A percentile compares a stretch with the other conserved stretches of the same genome.
phyloP scores from a whole-genome alignment of 2,888 invertebrate genomes.

The Aproaerema taeniolella region DNA sequence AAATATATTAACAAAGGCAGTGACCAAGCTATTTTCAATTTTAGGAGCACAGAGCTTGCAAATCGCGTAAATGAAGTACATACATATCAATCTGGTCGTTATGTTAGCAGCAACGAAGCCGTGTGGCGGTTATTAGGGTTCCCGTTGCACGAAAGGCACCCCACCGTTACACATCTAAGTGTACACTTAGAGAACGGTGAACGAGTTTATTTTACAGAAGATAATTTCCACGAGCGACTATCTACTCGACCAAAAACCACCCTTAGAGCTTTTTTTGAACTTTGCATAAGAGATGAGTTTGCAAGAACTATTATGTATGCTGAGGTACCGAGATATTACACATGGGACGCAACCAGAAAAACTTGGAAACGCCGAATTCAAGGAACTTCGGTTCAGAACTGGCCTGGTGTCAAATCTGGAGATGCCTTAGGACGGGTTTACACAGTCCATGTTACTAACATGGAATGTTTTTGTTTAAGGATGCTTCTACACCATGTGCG shows the following conservation, averaged over 20 bases:
- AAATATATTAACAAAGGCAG: too few species aligned
- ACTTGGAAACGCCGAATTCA: conserved; percentile 21
- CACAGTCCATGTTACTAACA: conserved; percentile 23
- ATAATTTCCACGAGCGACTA: conserved; percentile 15
- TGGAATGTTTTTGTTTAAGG: conserved; percentile 25
- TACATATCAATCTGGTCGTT: conserved; percentile 21
- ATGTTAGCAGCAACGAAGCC: conserved; percentile 23
- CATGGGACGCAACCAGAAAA: conserved; percentile 16
- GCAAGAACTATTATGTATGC: conserved; percentile 22
- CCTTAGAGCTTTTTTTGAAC: conserved; percentile 22
- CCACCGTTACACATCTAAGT: conserved; percentile 20
- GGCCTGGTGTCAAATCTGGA: conserved; percentile 19
- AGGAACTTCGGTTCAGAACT: conserved; percentile 21
- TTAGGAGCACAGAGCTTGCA: conserved; percentile 11
- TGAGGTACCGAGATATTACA: conserved; percentile 21
- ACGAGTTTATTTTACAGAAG: conserved; percentile 22
- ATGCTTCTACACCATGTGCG: conserved; percentile 22
- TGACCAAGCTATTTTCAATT: too few species aligned
- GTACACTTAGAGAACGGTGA: conserved; percentile 22
- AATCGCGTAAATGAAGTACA: conserved; percentile 21
- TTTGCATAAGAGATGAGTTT: conserved; percentile 22
- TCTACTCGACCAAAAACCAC: conserved; percentile 19
- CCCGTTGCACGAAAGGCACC: conserved; percentile 23
- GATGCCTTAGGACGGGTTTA: conserved; percentile 24
- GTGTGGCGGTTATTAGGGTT: conserved; percentile 21